Conservation (phyloP, 2,888 invertebrate species). For the Gymnocheta viridis region DNA sequence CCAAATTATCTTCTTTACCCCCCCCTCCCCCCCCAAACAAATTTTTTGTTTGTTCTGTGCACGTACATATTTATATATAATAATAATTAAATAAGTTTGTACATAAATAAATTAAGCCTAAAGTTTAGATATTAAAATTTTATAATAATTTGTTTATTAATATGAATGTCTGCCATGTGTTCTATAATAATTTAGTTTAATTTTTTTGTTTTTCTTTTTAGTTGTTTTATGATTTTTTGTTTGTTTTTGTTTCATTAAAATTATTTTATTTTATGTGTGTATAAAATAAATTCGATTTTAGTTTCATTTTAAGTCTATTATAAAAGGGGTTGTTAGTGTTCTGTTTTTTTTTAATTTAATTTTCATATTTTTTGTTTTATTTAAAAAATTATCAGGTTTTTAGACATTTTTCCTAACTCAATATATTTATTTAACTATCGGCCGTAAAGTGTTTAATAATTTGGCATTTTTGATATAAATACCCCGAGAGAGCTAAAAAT, state of each 20-base stretch:
- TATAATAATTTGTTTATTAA: slow-evolving; percentile 44
- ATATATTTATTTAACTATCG: background rate
- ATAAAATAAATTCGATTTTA: slow-evolving; percentile 76
- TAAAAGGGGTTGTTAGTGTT: slow-evolving; percentile 31
- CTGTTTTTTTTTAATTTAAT: slow-evolving; percentile 10
- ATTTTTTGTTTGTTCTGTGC: background rate
- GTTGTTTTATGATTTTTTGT: no score
- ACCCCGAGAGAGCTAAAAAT: background rate
- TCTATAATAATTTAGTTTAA: slow-evolving; percentile 17
- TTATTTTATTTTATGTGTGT: slow-evolving; percentile 60
- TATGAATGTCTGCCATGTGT: slow-evolving; percentile 29
- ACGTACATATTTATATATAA: background rate
- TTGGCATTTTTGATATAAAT: background rate
- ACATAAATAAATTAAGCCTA: slow-evolving; percentile 37
- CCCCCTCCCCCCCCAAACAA: no score
- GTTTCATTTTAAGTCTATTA: slow-evolving; percentile 70
- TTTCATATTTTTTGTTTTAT: slow-evolving; percentile 33
- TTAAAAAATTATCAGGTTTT: slow-evolving; percentile 26
- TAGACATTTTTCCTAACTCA: background rate
- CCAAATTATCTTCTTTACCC: no score
- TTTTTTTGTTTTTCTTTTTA: slow-evolving; percentile 13
- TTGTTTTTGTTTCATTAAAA: no score
- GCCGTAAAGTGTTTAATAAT: background rate
- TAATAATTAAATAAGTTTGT: slow-evolving; percentile 4
- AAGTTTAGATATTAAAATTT: slow-evolving; percentile 32